These are phyloP conservation scores for Dipodomys merriami DNA, from an alignment of 2,113 vertebrate genomes.

Conservation along the genomic window DNA sequence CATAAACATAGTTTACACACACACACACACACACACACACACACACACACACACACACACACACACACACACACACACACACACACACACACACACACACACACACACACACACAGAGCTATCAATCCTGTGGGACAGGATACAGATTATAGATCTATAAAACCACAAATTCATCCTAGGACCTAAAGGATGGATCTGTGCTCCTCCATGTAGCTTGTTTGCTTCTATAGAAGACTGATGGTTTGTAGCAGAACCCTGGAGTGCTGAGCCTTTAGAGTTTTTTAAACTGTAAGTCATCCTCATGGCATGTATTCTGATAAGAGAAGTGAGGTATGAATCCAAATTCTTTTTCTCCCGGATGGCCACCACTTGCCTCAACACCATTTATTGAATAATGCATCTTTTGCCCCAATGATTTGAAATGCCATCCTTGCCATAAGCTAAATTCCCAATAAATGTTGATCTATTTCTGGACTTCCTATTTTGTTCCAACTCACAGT, in stretches of 20 bases:
- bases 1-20: neutral
- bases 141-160: conserved; percentile 12
- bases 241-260: too few species aligned
- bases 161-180: conserved; percentile 60
- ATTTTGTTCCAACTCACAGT: conserved; percentile 38
- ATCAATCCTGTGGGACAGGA: conserved; percentile 63
- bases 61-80: neutral
- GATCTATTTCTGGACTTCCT: conserved; percentile 68
- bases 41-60: neutral
- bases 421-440: conserved; percentile 70
- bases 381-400: conserved; percentile 70
- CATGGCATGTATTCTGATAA: conserved; percentile 41
- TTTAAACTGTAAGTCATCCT: conserved; percentile 54
- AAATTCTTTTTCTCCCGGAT: conserved; percentile 68
- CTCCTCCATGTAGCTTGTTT: neutral
- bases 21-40: neutral
- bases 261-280: neutral
- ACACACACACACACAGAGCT: conserved; percentile 8
- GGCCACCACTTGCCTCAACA: conserved; percentile 56
- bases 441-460: conserved; percentile 61
- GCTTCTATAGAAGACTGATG: neutral
- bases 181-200: neutral
- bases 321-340: conserved; percentile 57
- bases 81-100: neutral
- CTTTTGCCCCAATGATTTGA: conserved; percentile 48